These are phyloP conservation scores for Oryzias celebensis DNA, from an alignment of 2,113 vertebrate genomes.

Conservation along the genomic window DNA sequence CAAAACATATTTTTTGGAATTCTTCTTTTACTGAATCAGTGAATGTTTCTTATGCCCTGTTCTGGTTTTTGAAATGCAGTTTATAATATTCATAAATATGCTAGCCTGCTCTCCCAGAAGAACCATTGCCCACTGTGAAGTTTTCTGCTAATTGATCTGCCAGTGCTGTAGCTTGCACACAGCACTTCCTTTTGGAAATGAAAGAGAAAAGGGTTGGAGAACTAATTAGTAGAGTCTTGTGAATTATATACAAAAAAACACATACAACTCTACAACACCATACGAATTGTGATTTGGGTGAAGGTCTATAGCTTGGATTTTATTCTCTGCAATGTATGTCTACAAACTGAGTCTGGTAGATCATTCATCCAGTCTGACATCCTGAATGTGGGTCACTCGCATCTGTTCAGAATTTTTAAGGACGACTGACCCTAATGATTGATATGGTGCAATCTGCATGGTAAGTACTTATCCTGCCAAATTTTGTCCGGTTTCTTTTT, in stretches of 20 bases:
- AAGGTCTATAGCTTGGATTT: constrained; percentile 45
- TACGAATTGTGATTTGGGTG: constrained; percentile 30
- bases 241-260: constrained; percentile 41
- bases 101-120: constrained; percentile 58
- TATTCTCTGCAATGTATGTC: constrained; percentile 38
- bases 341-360: constrained; percentile 20
- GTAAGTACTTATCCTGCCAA: constrained; percentile 53
- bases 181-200: constrained; percentile 57
- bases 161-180: constrained; percentile 27
- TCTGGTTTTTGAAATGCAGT: constrained; percentile 51
- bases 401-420: constrained; percentile 46
- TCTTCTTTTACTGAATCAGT: constrained; percentile 8
- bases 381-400: constrained; percentile 36
- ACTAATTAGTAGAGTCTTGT: constrained; percentile 64
- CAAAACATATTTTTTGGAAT: constrained; percentile 9
- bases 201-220: constrained; percentile 51
- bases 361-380: constrained; percentile 19
- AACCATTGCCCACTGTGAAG: constrained; percentile 58
- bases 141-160: constrained; percentile 63
- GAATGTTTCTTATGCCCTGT: constrained; percentile 26
- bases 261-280: background rate
- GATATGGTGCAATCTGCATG: constrained; percentile 48
- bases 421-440: constrained; percentile 34
- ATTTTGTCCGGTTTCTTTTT: constrained; percentile 36
- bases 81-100: constrained; percentile 72